These are phyloP conservation scores for Chelidonichthys spinosus DNA, from an alignment of 2,797 vertebrate species.

Conservation along the genomic window DNA sequence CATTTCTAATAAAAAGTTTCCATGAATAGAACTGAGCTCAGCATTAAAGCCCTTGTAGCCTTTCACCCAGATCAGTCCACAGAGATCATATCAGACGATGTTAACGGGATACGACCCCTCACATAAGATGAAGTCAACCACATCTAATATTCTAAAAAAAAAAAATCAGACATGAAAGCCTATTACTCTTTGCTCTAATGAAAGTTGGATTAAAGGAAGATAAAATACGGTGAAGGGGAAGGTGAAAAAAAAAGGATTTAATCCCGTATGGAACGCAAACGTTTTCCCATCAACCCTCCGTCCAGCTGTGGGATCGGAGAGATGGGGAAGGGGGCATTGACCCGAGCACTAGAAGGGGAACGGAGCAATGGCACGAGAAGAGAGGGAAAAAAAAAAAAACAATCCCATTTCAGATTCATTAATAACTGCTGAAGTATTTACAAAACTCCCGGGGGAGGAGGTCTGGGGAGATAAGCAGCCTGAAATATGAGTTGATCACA, in stretches of 20 bases:
- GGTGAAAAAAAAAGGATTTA: slow-evolving; percentile 65
- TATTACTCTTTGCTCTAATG: slow-evolving; percentile 26
- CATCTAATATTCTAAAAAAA: not conserved
- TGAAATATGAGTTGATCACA: slow-evolving; percentile 61
- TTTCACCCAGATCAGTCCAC: slow-evolving; percentile 60
- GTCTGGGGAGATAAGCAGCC: slow-evolving; percentile 55
- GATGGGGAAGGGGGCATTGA: slow-evolving; percentile 27
- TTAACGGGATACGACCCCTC: slow-evolving; percentile 27
- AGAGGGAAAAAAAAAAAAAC: slow-evolving; percentile 34
- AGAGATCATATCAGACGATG: slow-evolving; percentile 10
- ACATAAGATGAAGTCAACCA: slow-evolving; percentile 28
- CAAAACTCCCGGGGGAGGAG: slow-evolving; percentile 39
- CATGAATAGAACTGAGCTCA: slow-evolving; percentile 2
- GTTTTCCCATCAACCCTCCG: slow-evolving; percentile 58
- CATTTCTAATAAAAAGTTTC: slow-evolving; percentile 21
- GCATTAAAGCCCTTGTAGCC: slow-evolving; percentile 44
- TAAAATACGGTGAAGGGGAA: slow-evolving; percentile 51
- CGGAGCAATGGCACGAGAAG: slow-evolving; percentile 32
- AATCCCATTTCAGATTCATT: slow-evolving; percentile 52
- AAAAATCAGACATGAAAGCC: slow-evolving; percentile 35
- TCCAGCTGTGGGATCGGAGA: slow-evolving; percentile 51
- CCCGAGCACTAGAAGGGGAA: slow-evolving; percentile 31
- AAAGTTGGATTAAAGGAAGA: slow-evolving; percentile 61
- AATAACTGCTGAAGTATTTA: slow-evolving; percentile 66
- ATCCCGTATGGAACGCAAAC: slow-evolving; percentile 69